These are phyloP conservation scores for Saguinus midas DNA, from an alignment of 2,113 vertebrate genomes.

Conservation along the genomic window DNA sequence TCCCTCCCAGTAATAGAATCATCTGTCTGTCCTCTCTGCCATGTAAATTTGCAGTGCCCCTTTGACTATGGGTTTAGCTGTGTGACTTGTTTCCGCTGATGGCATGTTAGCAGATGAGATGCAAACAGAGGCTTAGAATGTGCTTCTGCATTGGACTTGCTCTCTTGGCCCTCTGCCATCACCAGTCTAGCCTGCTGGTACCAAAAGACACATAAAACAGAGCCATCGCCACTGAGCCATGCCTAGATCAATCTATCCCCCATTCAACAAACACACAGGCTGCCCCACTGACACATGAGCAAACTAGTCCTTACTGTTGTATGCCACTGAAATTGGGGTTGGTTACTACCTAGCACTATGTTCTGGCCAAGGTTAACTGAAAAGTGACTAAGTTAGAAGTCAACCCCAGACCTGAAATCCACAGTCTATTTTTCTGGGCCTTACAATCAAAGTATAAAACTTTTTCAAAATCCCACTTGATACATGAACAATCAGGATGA, in stretches of 20 bases:
- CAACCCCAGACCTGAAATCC: neutral
- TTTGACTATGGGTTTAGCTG: neutral
- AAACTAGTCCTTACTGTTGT: neutral
- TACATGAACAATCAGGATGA: neutral
- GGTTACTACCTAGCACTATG: neutral
- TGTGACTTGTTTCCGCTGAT: neutral
- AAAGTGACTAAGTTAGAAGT: neutral
- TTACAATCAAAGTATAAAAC: neutral
- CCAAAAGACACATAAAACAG: neutral
- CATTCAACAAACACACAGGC: neutral
- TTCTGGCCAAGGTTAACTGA: neutral
- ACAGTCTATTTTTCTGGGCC: neutral
- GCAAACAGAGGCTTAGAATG: neutral
- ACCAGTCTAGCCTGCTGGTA: neutral
- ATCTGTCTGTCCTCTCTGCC: no score
- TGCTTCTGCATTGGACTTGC: neutral
- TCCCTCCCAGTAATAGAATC: neutral
- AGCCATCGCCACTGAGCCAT: neutral
- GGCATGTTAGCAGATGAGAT: neutral
- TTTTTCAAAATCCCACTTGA: neutral
- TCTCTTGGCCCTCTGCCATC: neutral
- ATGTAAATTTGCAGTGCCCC: rapidly evolving
- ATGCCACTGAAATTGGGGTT: neutral
- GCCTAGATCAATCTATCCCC: neutral
- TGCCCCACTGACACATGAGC: neutral